A percentile compares a stretch with the other conserved stretches of the same genome.
These are phyloP conservation scores for Xerus inauris DNA, from an alignment of 2,113 vertebrate species.

Conservation along the genomic window DNA sequence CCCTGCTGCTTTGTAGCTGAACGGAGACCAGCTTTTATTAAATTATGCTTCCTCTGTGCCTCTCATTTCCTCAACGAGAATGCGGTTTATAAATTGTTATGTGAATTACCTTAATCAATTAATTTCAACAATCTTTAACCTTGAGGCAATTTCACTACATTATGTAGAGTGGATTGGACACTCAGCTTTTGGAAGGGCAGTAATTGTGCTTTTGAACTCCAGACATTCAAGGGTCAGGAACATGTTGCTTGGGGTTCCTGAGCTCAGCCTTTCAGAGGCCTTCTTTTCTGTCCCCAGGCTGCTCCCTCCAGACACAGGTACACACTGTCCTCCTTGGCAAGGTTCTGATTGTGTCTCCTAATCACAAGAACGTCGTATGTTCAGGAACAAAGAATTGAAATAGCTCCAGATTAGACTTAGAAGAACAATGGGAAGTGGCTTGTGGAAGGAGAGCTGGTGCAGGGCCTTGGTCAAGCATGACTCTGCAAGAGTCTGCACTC, in stretches of 20 bases:
- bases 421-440: not conserved
- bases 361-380: not conserved
- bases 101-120: not conserved
- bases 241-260: not conserved
- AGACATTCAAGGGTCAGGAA: not conserved
- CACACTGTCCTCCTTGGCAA: not conserved
- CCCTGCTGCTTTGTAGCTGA: not conserved
- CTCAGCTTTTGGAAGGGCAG: not conserved
- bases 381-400: not conserved
- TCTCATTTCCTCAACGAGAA: constrained; percentile 32
- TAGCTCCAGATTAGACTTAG: not conserved
- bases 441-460: too few species aligned
- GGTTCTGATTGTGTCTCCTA: not conserved
- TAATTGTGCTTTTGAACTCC: not conserved
- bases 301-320: not conserved
- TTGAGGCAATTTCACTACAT: not conserved
- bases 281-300: not conserved
- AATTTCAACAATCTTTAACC: not conserved
- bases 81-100: not conserved
- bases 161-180: not conserved
- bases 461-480: not conserved
- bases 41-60: not conserved
- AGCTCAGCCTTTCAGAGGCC: fast-evolving
- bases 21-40: constrained; percentile 29
- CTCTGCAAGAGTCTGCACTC: not conserved